Evolutionary conservation across 1,140 invertebrate species (phyloP).

Genomic region (Adoxophyes honmai): DNA sequence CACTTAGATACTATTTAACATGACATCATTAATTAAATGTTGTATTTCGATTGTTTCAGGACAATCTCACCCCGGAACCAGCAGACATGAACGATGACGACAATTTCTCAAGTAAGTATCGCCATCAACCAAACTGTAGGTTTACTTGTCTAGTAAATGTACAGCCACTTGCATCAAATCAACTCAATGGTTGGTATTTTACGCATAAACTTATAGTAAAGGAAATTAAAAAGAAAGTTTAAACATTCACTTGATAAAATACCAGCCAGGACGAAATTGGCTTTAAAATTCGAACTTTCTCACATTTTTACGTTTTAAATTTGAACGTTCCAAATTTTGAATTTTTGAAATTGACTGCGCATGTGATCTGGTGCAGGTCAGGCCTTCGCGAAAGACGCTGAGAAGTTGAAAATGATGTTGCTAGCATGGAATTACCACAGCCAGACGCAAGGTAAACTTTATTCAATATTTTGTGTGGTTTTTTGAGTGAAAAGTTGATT

Average conservation of each 20-base stretch:
- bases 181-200: slow-evolving; percentile 51
- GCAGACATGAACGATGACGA: slow-evolving; percentile 83
- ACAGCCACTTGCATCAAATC: slow-evolving; percentile 73
- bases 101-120: slow-evolving; percentile 81
- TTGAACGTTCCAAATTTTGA: slow-evolving; percentile 42
- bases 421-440: slow-evolving; percentile 90
- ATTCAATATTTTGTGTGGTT: slow-evolving; percentile 25
- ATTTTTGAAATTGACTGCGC: slow-evolving; percentile 53
- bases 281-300: slow-evolving; percentile 28
- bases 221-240: slow-evolving; percentile 11
- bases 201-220: slow-evolving; percentile 24
- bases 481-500: too few relatives aligned
- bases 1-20: too few relatives aligned
- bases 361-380: slow-evolving; percentile 76
- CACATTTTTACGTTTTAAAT: too few relatives aligned
- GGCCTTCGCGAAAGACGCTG: slow-evolving; percentile 86
- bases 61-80: slow-evolving; percentile 83
- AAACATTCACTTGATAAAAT: slow-evolving; percentile 34
- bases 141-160: not conserved
- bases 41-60: slow-evolving; percentile 78
- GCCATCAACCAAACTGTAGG: not conserved
- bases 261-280: slow-evolving; percentile 43
- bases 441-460: slow-evolving; percentile 80
- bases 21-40: not conserved
- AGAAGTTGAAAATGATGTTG: slow-evolving; percentile 91